Base-by-base conservation (phyloP, 2,113 vertebrate species). In the Triplophysa rosa region DNA sequence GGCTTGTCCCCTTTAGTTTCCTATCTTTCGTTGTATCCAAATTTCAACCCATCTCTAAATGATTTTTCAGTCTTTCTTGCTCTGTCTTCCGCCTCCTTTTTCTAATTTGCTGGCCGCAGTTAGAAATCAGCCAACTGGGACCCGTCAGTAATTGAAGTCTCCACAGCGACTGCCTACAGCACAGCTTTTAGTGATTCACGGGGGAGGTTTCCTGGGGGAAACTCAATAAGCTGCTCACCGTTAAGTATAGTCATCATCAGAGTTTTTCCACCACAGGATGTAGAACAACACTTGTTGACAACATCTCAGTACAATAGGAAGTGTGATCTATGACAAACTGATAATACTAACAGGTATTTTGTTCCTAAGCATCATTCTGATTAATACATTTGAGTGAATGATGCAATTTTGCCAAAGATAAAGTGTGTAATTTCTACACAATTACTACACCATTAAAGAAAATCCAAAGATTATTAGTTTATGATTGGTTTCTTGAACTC, bases 111-210 rank as follows among this genome's bases (percentile, higher is more conserved):
- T 86, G 86, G 87, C 85, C 87, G 87, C 87, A 89, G 87, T 90
- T 88, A 89, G 88, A 83, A 90, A 85, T 84, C 87, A 88, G 83
- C 81, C 84, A 83, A 81, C 83, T 90, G 90, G 90, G 90, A 91
- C 87, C 80, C 82, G 88, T 85, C 89, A 85, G 89, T 91, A 91
- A 91, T 90, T 91, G 88, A 88, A 89, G 89, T 90, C 88, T 90
- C 83, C 87, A 87, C 90, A 87, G 87, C 84, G 88, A 80, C 83
- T 89, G 87, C 83, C 86, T 89, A 71, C 84, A 90, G 89, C 90
- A 88, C 65, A 71, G 87, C 86, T 83, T 86, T 83, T 78, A 90
- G 85, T 14, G 80, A 90, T 87, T 85, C 89, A 89, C 86, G 33
- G 76, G 87, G 85, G 89, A 90, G 86, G 69, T 80, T 87, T 90